Base-by-base conservation (phyloP, 30 jellyfish, hydroid and myxozoan species). In the Nemopilema nomurai region DNA sequence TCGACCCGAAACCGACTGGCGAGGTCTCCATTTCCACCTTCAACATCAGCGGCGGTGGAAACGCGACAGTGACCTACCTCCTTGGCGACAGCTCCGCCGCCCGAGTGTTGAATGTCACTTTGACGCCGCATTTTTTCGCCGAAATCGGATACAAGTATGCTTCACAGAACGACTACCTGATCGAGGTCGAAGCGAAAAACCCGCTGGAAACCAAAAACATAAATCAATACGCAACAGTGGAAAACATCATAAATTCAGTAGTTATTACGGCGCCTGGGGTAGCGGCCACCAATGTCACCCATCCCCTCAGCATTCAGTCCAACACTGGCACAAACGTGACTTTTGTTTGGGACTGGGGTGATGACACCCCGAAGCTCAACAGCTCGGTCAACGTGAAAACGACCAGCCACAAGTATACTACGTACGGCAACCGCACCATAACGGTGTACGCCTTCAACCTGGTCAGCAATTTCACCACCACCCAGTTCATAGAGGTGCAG, bases 391-490 rank as follows among this genome's bases (percentile, higher is more conserved):
- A 81, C 62, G 24, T 16, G 57, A 23, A 80, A n/a, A 51, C 53
- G 68, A 72, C 75, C 91, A 77, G 73, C 18, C 98, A 93, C 69
- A 83, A 20, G 16, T 93, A 88, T 65, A 82, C 75, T 18, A 88
- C 91, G 21, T 88, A 51, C 25, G 97, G 97, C 53, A 93, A 93
- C 79, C 81, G 95, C 20, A 93, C 98, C 16, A 81, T 93, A n/a
- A 24, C 68, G 23, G 83, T 85, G n/a, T 71, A 49, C 28, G 80
- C 93, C 20, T 88, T 29, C 75, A 93, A 93, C 90, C 18, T 69
- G 76, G 89, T 93, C 49, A 93, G 97, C 69, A 25, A 67, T 69
- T 49, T 62, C 57, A 88, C 76, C 8, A 27, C 82, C 66, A 25
- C 86, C 0, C 51, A 20, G 8, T 32, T 72, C 28, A 41, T 80